phyloP scores from a whole-genome alignment of 2,797 vertebrate species.

The Xerus rutilus region DNA sequence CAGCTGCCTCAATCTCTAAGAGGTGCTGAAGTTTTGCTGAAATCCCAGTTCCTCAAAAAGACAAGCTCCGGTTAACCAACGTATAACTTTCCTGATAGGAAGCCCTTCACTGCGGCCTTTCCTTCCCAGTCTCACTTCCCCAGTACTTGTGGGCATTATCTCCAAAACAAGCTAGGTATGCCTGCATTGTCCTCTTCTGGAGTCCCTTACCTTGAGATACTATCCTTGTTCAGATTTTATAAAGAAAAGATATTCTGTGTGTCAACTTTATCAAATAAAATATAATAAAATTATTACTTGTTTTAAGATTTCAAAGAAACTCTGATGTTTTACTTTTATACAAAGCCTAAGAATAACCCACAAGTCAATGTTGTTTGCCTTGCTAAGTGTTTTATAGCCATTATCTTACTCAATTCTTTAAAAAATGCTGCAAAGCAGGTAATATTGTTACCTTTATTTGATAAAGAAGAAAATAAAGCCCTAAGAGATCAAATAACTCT shows the following conservation, averaged over 20 bases:
- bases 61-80: not conserved
- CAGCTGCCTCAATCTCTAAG: no score
- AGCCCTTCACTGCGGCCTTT: not conserved
- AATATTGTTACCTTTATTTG: not conserved
- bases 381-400: not conserved
- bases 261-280: not conserved
- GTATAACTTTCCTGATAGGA: not conserved
- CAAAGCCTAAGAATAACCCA: not conserved
- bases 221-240: not conserved
- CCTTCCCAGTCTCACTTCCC: not conserved
- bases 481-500: not conserved
- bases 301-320: not conserved
- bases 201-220: not conserved
- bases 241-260: not conserved
- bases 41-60: not conserved
- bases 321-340: not conserved
- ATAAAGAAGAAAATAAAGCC: not conserved
- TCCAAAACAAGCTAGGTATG: not conserved
- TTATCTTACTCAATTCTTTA: not conserved
- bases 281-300: not conserved
- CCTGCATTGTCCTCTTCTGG: not conserved
- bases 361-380: not conserved
- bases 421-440: not conserved
- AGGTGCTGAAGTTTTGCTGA: not conserved
- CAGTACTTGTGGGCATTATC: not conserved